These are phyloP conservation scores for Petaurus breviceps DNA, from an alignment of 2,113 vertebrate genomes.

Conservation along the genomic window DNA sequence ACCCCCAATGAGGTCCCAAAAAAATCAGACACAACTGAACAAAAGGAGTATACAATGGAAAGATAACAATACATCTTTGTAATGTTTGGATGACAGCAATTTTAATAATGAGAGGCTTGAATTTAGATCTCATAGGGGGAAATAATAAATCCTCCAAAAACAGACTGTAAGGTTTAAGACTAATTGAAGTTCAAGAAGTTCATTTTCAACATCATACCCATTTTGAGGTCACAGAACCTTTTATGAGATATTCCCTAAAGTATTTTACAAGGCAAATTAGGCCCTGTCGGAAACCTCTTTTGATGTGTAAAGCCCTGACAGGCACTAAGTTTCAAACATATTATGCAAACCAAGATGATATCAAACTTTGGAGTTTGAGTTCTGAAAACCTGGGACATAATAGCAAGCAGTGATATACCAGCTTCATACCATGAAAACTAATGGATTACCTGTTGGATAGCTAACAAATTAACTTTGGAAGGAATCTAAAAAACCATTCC, in stretches of 20 bases:
- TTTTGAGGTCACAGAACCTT: neutral
- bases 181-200: neutral
- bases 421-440: slow-evolving; percentile 20
- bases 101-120: neutral
- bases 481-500: slow-evolving; percentile 36
- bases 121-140: neutral
- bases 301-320: slow-evolving; percentile 25
- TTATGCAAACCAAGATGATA: slow-evolving; percentile 50
- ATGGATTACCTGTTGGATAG: neutral
- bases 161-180: neutral
- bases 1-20: neutral
- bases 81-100: neutral
- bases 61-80: neutral
- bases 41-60: neutral
- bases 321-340: slow-evolving; percentile 39
- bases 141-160: neutral
- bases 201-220: neutral
- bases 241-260: neutral
- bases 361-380: neutral
- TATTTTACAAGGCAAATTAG: neutral
- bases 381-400: slow-evolving; percentile 12
- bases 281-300: slow-evolving; percentile 23
- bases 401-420: slow-evolving; percentile 3
- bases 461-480: slow-evolving; percentile 35
- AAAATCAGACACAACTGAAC: neutral